These are phyloP conservation scores for Turritopsis dohrnii DNA, from an alignment of 30 jellyfish, hydroid and myxozoan genomes.

Conservation along the genomic window DNA sequence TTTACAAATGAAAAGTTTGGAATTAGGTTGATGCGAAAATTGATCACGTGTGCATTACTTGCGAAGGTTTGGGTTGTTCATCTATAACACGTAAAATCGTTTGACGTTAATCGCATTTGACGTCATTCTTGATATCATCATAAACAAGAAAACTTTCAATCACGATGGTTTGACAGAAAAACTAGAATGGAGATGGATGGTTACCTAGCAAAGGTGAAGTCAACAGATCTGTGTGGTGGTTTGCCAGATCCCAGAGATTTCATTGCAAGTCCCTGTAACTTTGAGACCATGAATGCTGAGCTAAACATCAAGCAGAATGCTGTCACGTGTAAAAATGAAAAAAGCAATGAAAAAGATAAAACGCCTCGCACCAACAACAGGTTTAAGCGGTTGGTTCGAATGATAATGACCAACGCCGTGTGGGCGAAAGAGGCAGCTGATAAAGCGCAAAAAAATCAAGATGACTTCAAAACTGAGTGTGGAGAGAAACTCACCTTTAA, in stretches of 20 bases:
- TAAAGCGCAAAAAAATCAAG: constrained; percentile 1
- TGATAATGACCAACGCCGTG: constrained; percentile 7
- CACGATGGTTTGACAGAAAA: too few species aligned
- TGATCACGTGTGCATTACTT: too few species aligned
- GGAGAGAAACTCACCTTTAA: neutral
- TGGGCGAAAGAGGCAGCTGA: constrained; percentile 30
- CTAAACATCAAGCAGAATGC: neutral
- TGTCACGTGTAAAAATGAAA: too few species aligned
- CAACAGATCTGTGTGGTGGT: neutral
- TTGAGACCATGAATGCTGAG: constrained; percentile 3
- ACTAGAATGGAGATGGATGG: neutral
- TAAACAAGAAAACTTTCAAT: too few species aligned
- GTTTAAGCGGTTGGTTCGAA: constrained; percentile 16
- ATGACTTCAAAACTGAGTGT: constrained; percentile 3
- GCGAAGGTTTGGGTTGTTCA: too few species aligned
- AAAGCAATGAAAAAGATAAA: too few species aligned
- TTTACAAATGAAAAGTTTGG: too few species aligned
- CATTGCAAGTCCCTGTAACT: constrained; percentile 4
- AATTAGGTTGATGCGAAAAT: too few species aligned
- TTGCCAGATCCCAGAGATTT: neutral
- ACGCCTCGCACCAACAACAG: too few species aligned
- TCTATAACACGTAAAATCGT: too few species aligned
- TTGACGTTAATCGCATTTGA: too few species aligned
- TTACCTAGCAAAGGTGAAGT: neutral
- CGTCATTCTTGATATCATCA: too few species aligned